Evolutionary conservation across 92 coral and sea anemone species (phyloP), one percentile per base, ranked within the genome.

Genomic region (Plumapathes pennacea): DNA sequence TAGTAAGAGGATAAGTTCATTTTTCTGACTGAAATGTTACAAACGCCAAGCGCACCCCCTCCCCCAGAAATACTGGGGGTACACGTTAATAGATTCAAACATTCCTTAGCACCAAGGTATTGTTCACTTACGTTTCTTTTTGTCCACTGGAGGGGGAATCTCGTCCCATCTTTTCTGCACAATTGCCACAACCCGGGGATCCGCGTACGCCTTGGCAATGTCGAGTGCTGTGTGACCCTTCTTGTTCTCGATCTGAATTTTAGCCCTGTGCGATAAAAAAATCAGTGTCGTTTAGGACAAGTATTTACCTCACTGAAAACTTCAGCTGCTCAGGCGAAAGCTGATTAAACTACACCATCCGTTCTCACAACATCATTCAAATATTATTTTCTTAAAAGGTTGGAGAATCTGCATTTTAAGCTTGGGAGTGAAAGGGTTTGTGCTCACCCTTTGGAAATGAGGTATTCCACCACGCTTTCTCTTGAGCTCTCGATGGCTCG

Each of bases 91-190:
- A n/a, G n/a, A n/a, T n/a, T n/a, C n/a, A n/a, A n/a, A n/a, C n/a
- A n/a, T n/a, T n/a, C n/a, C n/a, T n/a, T n/a, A n/a, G n/a, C n/a
- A n/a, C n/a, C n/a, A n/a, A n/a, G n/a, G n/a, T n/a, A n/a, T n/a
- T n/a, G n/a, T 34, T 8, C 50, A 81, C 96, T 47, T 72, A 94
- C 99, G 86, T 67, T 90, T 90, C 64, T 90, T 90, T 74, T 94
- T 94, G 38, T 94, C 88, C 51, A 94, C 99, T 1, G 99, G 99
- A 0, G 99, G 99, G 21, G 99, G 99, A 8, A 94, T 94, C 67
- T 94, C 99, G 62, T 94, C 99, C 99, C 99, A 94, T 53, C 99
- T 55, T 61, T 94, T 94, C 72, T 94, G 99, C 3, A 94, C 97
- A 57, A 94, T 75, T 5, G 96, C 89, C 14, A 89, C 79, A 28